Base-by-base conservation (phyloP, 1,140 invertebrate genomes). In the Pentalonia nigronervosa region DNA sequence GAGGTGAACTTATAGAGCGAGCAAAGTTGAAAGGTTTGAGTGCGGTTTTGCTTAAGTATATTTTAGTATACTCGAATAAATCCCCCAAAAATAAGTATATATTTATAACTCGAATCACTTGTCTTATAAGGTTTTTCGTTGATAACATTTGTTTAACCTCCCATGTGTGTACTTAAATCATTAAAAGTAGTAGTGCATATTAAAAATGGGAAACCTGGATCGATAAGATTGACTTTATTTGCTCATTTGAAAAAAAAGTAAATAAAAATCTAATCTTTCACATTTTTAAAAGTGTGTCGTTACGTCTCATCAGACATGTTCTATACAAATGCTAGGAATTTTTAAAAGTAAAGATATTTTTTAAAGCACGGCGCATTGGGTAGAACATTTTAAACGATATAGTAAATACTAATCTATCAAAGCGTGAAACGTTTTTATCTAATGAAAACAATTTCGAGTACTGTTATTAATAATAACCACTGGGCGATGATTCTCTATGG, bases 261-360 rank as follows among this genome's bases (percentile, higher is more conserved):
- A n/a, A 14, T 7, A n/a, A n/a, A n/a, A n/a, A 67, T 17, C 0
- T 0, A n/a, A 6, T 67, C 4, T n/a, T n/a, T 67, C 0, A 11
- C 25, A 30, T 67, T 14, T 11, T 25, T 11, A 67, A n/a, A n/a
- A 67, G 25, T 67, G 30, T 67, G 9, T 67, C 9, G 30, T 67
- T 14, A 0, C 1, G 30, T 30, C 9, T 67, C 11, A 67, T n/a
- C 0, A 17, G 30, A 67, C n/a, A 14, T n/a, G 11, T 67, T 17
- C 11, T 67, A 67, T 67, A 67, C n/a, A 67, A n/a, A 17, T 67
- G 60, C 11, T 17, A 9, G 60, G 4, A n/a, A n/a, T n/a, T 67
- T 14, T n/a, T 67, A n/a, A 30, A 53, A 7, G 11, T 67, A 67
- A 53, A 53, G 30, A n/a, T 7, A 17, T n/a, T n/a, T n/a, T 41